phyloP scores from a whole-genome alignment of 1,140 invertebrate species.

The Drosophila jambulina region DNA sequence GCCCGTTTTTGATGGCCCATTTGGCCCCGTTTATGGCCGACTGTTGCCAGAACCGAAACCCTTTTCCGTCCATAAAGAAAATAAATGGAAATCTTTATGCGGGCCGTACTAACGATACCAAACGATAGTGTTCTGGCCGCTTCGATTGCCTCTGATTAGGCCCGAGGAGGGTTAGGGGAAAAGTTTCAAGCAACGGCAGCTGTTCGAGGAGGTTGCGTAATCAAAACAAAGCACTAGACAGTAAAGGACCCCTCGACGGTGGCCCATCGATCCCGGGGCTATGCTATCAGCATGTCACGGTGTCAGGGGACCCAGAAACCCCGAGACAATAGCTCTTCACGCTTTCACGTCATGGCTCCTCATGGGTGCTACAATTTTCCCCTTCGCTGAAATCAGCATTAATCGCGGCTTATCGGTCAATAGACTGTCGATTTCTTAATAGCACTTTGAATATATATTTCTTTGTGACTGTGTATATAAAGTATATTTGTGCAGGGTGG shows the following conservation, averaged over 20 bases:
- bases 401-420: slow-evolving; percentile 47
- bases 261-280: not conserved
- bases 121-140: slow-evolving; percentile 32
- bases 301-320: slow-evolving; percentile 17
- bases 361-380: slow-evolving; percentile 38
- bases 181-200: slow-evolving; percentile 22
- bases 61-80: slow-evolving; percentile 24
- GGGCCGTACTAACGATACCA: slow-evolving; percentile 12
- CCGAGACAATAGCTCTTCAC: slow-evolving; percentile 28
- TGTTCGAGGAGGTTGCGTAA: slow-evolving; percentile 36
- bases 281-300: not conserved
- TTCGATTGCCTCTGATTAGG: slow-evolving; percentile 60
- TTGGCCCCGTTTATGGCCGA: slow-evolving; percentile 43
- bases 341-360: slow-evolving; percentile 35
- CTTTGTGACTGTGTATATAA: not conserved
- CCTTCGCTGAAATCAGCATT: slow-evolving; percentile 25
- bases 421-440: slow-evolving; percentile 39
- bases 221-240: slow-evolving; percentile 40
- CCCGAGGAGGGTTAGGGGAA: slow-evolving; percentile 57
- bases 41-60: slow-evolving; percentile 13
- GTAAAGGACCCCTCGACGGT: slow-evolving; percentile 3
- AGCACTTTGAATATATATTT: slow-evolving; percentile 12
- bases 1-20: slow-evolving; percentile 47
- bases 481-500: not conserved
- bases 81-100: slow-evolving; percentile 28